These are phyloP conservation scores for Ochotona princeps DNA, from an alignment of 2,113 vertebrate genomes.

Conservation along the genomic window DNA sequence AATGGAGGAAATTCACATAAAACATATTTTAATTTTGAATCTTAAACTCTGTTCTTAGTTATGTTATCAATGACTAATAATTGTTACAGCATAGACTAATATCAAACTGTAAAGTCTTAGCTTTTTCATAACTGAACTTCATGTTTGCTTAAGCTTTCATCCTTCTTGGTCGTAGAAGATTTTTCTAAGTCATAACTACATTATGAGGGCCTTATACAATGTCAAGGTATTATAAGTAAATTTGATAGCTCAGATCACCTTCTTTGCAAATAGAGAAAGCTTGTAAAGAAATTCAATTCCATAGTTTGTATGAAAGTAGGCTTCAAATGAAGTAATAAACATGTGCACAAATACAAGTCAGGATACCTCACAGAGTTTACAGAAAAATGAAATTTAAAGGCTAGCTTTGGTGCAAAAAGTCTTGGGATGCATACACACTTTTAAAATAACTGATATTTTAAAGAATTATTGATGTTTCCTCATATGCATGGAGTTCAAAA, in stretches of 20 bases:
- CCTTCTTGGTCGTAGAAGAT: neutral
- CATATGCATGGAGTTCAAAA: too few species aligned
- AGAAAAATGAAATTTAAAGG: too few species aligned
- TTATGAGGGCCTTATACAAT: neutral
- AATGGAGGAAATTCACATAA: neutral
- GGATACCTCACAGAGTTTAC: too few species aligned
- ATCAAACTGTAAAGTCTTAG: neutral
- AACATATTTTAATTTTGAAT: constrained; percentile 21
- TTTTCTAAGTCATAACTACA: neutral
- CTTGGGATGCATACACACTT: too few species aligned
- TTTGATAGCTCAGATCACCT: neutral
- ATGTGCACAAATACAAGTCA: neutral
- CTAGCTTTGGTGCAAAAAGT: too few species aligned
- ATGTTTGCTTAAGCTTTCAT: constrained; percentile 40
- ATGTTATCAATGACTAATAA: neutral
- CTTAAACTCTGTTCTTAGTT: neutral
- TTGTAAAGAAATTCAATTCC: constrained; percentile 25
- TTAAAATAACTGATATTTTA: too few species aligned
- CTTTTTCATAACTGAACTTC: constrained; percentile 4
- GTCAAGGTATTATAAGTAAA: neutral
- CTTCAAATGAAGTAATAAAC: neutral
- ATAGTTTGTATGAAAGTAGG: constrained; percentile 4
- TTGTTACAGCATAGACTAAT: neutral
- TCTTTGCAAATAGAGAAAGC: neutral
- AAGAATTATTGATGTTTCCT: too few species aligned